Evolutionary conservation across 2,797 vertebrate species (phyloP).

Genomic region (Gastrophryne carolinensis): DNA sequence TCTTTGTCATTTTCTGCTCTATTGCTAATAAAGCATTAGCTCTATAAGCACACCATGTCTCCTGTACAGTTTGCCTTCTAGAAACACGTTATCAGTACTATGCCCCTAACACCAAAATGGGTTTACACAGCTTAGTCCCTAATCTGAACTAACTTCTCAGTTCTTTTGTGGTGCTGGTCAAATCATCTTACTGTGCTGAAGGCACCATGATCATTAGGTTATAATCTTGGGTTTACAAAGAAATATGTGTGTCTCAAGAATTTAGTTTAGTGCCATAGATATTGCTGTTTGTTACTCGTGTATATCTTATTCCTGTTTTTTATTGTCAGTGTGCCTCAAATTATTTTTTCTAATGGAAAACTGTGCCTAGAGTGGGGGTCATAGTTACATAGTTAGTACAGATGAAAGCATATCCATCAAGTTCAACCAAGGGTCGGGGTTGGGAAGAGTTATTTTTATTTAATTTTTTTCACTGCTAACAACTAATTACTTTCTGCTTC

Average conservation of each 20-base stretch:
- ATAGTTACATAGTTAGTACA: no score
- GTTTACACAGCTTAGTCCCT: constrained; percentile 18
- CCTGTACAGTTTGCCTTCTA: background rate
- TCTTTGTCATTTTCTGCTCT: constrained; percentile 13
- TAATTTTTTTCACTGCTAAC: no score
- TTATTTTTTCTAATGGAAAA: background rate
- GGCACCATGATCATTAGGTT: constrained; percentile 26
- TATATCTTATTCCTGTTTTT: constrained; percentile 4
- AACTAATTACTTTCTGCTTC: no score
- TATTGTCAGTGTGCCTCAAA: background rate
- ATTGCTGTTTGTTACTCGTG: constrained; percentile 3
- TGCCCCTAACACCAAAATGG: constrained; percentile 21
- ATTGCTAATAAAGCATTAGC: constrained; percentile 17
- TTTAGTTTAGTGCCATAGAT: constrained; percentile 14
- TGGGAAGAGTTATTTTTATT: no score
- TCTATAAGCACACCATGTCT: background rate
- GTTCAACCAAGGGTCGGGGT: no score
- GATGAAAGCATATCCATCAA: no score
- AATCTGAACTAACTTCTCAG: no score
- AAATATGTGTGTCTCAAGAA: constrained; percentile 3
- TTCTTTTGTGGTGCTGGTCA: constrained; percentile 24
- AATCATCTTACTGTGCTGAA: constrained; percentile 20
- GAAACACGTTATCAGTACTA: constrained; percentile 13
- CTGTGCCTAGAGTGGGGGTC: background rate
- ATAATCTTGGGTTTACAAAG: constrained; percentile 21